Percentiles rank a stretch among this genome's conserved stretches.
Conservation (phyloP, 1,140 invertebrate genomes). For the Scaptomyza pallida region DNA sequence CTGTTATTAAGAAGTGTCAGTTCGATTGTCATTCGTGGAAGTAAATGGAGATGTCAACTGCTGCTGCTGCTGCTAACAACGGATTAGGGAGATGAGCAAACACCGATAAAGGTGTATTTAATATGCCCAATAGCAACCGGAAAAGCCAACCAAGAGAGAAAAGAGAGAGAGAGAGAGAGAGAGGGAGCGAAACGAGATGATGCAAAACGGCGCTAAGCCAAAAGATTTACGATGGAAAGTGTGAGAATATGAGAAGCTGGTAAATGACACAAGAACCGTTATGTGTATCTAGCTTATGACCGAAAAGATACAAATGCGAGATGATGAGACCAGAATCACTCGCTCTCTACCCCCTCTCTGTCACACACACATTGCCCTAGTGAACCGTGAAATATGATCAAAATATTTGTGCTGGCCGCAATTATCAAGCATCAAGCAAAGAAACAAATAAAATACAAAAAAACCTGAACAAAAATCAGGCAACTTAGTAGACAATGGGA, state of each 20-base stretch:
- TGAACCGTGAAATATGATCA: constrained; percentile 80
- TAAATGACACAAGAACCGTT: constrained; percentile 67
- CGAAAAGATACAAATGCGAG: constrained; percentile 23
- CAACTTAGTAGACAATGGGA: constrained; percentile 51
- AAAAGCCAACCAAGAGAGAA: neutral
- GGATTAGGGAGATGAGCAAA: constrained; percentile 58
- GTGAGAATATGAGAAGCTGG: constrained; percentile 71
- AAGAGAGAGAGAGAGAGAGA: neutral
- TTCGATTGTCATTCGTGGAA: constrained; percentile 65
- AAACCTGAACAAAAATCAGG: constrained; percentile 38
- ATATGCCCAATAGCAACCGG: constrained; percentile 35
- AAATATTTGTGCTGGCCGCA: constrained; percentile 75
- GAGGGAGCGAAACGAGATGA: constrained; percentile 41
- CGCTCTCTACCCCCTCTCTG: neutral
- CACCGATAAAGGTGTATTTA: constrained; percentile 56
- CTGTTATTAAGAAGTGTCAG: constrained; percentile 39
- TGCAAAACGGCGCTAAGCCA: constrained; percentile 71
- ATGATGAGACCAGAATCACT: constrained; percentile 64
- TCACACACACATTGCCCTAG: constrained; percentile 28
- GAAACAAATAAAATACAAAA: constrained; percentile 19
- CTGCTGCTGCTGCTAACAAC: constrained; percentile 40
- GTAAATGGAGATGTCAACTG: constrained; percentile 77
- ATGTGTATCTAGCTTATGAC: constrained; percentile 39
- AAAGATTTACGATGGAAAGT: constrained; percentile 80
- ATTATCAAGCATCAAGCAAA: constrained; percentile 62